Base-by-base conservation (phyloP, 2,888 invertebrate genomes). In the Pollenia angustigena region DNA sequence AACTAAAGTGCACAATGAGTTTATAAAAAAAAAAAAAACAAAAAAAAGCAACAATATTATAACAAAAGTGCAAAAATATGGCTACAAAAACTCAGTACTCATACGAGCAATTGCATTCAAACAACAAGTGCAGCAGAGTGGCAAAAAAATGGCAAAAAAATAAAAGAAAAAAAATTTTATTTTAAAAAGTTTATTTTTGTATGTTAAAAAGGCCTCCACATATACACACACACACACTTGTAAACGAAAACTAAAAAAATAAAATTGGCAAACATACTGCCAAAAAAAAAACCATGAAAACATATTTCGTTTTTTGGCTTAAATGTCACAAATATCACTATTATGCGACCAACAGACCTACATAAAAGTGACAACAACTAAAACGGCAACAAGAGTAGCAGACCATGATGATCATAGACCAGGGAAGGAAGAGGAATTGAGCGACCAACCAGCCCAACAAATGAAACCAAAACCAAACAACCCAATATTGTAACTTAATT, bases 1-100 rank as follows among this genome's bases (percentile, higher is more conserved):
- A 82, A 75, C 81, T 81, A 83, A 79, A 85, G 82, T 88, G 88
- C 88, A 84, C 87, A 88, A 88, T 85, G 84, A 75, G 75, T 72
- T 85, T 75, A 58, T 79, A 79, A 76, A 62, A 58, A 58, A 66
- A 78, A 52, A 85, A 62, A 46, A 40, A 72, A 9, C 52, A 71
- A 80, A 50, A 84, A 84, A 85, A 58, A 75, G 71, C 81, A 85
- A 75, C 62, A 83, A 54, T 60, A 46, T 66, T 71, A 54, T 52
- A 62, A 72, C 69, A 48, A 54, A 46, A 71, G 80, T 66, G 74
- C 64, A 66, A 80, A 85, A 85, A 81, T 46, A 81, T 80, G 80
- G 14, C 85, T 69, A 81, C 58, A 80, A 80, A 76, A 76, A 76
- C 40, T 54, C 42, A 60, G 42, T 50, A 72, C 42, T 62, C 52